A percentile compares a stretch with the other conserved stretches of the same genome.
phyloP scores from a whole-genome alignment of 2,888 invertebrate genomes.

The Eurytoma californica region DNA sequence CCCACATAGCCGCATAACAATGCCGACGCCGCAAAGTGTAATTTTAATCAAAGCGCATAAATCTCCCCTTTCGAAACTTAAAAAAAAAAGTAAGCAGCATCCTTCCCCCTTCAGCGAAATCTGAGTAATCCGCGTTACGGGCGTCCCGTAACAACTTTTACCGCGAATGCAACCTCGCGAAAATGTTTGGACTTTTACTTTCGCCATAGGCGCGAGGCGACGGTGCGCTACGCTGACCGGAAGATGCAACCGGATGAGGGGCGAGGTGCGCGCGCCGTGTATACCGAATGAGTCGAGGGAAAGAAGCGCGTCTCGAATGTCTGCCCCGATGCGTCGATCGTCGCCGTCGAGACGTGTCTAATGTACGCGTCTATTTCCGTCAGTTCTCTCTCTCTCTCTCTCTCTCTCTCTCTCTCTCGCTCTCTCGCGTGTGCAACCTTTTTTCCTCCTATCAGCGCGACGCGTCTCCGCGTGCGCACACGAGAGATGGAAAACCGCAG shows the following conservation, averaged over 20 bases:
- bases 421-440: background rate
- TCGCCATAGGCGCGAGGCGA: background rate
- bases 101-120: background rate
- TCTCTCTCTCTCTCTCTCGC: background rate
- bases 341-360: background rate
- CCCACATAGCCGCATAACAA: background rate
- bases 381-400: background rate
- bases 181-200: background rate
- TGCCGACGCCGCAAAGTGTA: background rate
- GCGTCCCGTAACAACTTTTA: background rate
- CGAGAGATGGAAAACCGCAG: background rate
- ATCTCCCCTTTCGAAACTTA: background rate
- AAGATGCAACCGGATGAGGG: constrained; percentile 63
- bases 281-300: constrained; percentile 49
- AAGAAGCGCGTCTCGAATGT: constrained; percentile 13
- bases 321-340: background rate
- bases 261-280: constrained; percentile 62
- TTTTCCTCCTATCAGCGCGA: too few species aligned
- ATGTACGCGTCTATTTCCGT: constrained; percentile 41
- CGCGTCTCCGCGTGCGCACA: background rate
- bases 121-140: background rate
- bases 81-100: background rate
- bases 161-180: background rate
- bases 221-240: constrained; percentile 59
- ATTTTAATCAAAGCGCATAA: background rate